These are phyloP conservation scores for Channallabes apus DNA, from an alignment of 2,797 vertebrate genomes.

Conservation along the genomic window DNA sequence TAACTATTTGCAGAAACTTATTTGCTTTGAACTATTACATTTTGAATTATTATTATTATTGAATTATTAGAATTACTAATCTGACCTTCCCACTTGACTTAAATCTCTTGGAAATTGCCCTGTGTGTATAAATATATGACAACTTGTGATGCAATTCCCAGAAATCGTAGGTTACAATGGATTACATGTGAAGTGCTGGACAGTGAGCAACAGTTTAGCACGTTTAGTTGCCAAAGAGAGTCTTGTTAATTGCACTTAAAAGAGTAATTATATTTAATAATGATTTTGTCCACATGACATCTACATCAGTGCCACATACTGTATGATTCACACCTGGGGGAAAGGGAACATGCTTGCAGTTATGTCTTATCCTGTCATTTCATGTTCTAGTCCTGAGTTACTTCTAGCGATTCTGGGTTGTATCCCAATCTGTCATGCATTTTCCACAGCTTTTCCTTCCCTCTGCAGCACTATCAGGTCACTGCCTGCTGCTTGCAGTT, in stretches of 20 bases:
- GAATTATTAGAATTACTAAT: not conserved
- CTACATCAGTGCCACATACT: not conserved
- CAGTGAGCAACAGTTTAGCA: not conserved
- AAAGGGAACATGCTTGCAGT: not conserved
- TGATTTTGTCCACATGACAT: not conserved
- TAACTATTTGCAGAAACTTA: not conserved
- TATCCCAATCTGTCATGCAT: not conserved
- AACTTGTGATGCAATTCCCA: not conserved
- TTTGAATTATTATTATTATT: not conserved
- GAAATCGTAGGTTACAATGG: not conserved
- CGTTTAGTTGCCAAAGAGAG: not conserved
- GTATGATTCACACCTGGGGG: not conserved
- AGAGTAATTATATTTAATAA: not conserved
- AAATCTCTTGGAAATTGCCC: constrained; percentile 3
- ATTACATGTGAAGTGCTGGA: not conserved
- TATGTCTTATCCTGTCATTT: not conserved
- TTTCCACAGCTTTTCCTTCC: constrained; percentile 12
- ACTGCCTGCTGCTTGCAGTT: constrained; percentile 2
- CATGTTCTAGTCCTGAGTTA: not conserved
- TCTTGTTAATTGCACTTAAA: constrained; percentile 3
- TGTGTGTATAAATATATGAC: constrained; percentile 14
- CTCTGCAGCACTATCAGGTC: constrained; percentile 7
- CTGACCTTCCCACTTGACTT: not conserved
- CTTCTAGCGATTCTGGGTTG: not conserved
- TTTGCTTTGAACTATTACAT: not conserved